phyloP scores from a whole-genome alignment of 2,888 invertebrate genomes.

The Drosophila meridionalis region DNA sequence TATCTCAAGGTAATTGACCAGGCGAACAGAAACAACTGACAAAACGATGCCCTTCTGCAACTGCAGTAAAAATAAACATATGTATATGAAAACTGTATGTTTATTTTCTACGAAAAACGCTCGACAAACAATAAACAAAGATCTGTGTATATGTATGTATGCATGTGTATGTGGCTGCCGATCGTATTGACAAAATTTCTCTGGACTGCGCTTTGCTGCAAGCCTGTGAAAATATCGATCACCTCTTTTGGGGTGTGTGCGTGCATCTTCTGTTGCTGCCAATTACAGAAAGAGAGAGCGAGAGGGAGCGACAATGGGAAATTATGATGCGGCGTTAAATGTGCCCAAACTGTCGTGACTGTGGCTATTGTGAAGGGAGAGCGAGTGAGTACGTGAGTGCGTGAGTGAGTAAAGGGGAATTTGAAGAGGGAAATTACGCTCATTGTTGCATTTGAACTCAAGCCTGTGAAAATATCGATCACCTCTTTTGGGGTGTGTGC shows the following conservation, averaged over 20 bases:
- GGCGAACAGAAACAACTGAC: slow-evolving; percentile 71
- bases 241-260: slow-evolving; percentile 62
- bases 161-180: slow-evolving; percentile 26
- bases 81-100: slow-evolving; percentile 8
- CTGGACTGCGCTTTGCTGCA: slow-evolving; percentile 56
- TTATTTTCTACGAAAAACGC: slow-evolving; percentile 48
- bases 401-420: not conserved
- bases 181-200: slow-evolving; percentile 24
- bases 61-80: slow-evolving; percentile 13
- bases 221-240: slow-evolving; percentile 79
- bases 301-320: not conserved
- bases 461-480: slow-evolving; percentile 79
- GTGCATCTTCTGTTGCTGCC: not conserved
- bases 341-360: not conserved
- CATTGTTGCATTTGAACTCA: slow-evolving; percentile 2
- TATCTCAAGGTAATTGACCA: slow-evolving; percentile 80
- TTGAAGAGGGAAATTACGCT: not conserved
- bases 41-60: slow-evolving; percentile 42
- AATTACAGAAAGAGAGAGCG: not conserved
- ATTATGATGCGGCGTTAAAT: not conserved
- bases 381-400: not conserved
- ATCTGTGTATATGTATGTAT: not conserved
- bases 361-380: not conserved
- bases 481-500: slow-evolving; percentile 62
- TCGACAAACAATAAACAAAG: slow-evolving; percentile 29